Evolutionary conservation across 2,888 invertebrate species (phyloP).

Genomic region (Drosophila falleni): DNA sequence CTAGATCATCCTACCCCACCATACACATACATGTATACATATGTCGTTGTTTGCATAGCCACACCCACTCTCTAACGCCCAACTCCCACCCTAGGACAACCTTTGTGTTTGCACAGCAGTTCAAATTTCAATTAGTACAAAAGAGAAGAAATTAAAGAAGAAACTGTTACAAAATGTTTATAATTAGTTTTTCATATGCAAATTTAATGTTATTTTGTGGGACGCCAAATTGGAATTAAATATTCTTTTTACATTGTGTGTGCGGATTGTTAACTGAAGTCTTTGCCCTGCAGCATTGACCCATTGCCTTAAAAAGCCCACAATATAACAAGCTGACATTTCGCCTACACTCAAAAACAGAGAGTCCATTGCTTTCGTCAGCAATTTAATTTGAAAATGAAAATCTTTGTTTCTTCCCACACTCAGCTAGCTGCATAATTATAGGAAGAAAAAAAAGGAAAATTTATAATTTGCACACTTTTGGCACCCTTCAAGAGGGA

Average conservation of each 20-base stretch:
- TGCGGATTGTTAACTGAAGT: conserved; percentile 21
- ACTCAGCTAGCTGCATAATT: conserved; percentile 27
- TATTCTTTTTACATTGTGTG: conserved; percentile 57
- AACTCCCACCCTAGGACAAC: conserved; percentile 17
- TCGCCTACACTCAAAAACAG: conserved; percentile 16
- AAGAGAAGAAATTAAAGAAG: conserved; percentile 14
- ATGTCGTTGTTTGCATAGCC: conserved; percentile 72
- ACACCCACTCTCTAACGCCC: conserved; percentile 51
- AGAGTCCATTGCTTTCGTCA: conserved; percentile 9
- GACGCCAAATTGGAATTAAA: conserved; percentile 68
- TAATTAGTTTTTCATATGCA: conserved; percentile 79
- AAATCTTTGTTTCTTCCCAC: conserved; percentile 1
- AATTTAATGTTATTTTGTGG: conserved; percentile 53
- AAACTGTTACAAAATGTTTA: conserved; percentile 68
- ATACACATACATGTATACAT: conserved; percentile 43
- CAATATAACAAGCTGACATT: conserved; percentile 1
- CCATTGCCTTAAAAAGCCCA: conserved; percentile 47
- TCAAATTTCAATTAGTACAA: conserved; percentile 72
- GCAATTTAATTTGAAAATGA: conserved; percentile 35
- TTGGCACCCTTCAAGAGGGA: conserved; percentile 6
- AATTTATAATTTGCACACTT: conserved; percentile 53
- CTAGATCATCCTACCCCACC: conserved; percentile 1
- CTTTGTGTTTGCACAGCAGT: conserved; percentile 73
- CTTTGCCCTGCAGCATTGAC: conserved; percentile 63
- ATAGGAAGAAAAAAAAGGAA: conserved; percentile 20